These are phyloP conservation scores for Apis florea DNA, from an alignment of 1,140 invertebrate species.

Conservation along the genomic window DNA sequence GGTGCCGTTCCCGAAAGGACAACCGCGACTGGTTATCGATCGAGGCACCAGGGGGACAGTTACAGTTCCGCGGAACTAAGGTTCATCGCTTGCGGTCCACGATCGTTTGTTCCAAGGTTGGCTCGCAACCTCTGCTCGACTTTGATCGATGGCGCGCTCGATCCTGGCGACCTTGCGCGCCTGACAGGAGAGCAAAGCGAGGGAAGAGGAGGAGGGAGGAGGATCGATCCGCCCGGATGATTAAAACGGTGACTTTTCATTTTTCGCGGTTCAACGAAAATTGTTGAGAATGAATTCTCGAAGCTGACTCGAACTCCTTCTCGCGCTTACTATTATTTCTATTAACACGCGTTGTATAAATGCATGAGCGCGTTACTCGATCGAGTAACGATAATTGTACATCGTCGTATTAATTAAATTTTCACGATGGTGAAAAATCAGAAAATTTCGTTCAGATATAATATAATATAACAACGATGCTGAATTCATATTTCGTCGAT, in stretches of 20 bases:
- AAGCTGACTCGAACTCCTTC: too few species aligned
- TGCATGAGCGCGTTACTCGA: too few species aligned
- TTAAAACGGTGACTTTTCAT: constrained; percentile 30
- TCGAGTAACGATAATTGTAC: too few species aligned
- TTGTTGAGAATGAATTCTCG: too few species aligned
- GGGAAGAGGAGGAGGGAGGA: too few species aligned
- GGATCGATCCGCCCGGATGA: neutral
- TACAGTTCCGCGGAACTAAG: constrained; percentile 2
- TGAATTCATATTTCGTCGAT: too few species aligned
- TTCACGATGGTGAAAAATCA: too few species aligned
- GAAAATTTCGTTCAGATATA: too few species aligned
- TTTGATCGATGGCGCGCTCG: neutral
- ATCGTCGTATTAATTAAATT: too few species aligned
- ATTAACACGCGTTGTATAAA: too few species aligned
- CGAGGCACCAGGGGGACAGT: neutral
- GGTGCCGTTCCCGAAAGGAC: constrained; percentile 54
- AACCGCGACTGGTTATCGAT: constrained; percentile 30
- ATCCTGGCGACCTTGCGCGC: neutral
- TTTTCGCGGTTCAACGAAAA: neutral
- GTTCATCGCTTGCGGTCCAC: neutral
- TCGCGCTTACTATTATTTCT: too few species aligned
- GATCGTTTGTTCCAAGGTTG: neutral
- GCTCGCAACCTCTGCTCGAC: neutral
- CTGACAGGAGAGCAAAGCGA: neutral
- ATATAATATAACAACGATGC: too few species aligned